Evolutionary conservation across 2,113 vertebrate genomes (phyloP), one percentile per base, ranked within the genome.

Genomic region (Zosterops pallidus): DNA sequence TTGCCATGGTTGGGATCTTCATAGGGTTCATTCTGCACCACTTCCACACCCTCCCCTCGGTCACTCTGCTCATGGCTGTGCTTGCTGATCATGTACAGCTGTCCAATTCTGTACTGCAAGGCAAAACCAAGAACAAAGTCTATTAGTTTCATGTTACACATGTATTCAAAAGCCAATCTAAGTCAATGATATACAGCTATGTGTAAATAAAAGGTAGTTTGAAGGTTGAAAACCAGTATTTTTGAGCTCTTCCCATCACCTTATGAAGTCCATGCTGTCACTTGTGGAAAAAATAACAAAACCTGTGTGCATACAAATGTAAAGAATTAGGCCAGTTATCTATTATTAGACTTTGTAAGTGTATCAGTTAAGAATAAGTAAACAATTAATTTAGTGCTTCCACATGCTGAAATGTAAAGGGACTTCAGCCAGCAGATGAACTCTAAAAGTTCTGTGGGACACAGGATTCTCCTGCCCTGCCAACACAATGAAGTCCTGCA

Each of bases 51-150:
- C 96, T 99, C 99, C 18, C 99, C 99, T 33, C 99, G 98, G 83
- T 99, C 99, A 28, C 99, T 99, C 97, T 99, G 99, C 59, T 99
- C 99, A 33, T 99, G 98, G 96, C 99, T 99, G 94, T 99, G 99
- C 92, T 99, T 99, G 96, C 99, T 99, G 98, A 99, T 98, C 98
- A 99, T 99, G 81, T 99, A 99, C 89, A 98, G 98, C 94, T 99
- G 99, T 41, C 99, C 99, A 24, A 99, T 98, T 97, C 97, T 98
- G 97, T 98, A 98, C 98, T 98, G 77, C 72, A 97, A 97, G 96
- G 95, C 93, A 96, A 93, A 96, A 79, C 86, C 50, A 92, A 84
- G 76, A 78, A 47, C 33, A 42, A 75, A 12, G 6, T 33, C 7
- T 23, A 11, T 97, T 60, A 96, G 78, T 57, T 53, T 25, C 25